These are phyloP conservation scores for Wasmannia auropunctata DNA, from an alignment of 1,140 invertebrate species.

Conservation along the genomic window DNA sequence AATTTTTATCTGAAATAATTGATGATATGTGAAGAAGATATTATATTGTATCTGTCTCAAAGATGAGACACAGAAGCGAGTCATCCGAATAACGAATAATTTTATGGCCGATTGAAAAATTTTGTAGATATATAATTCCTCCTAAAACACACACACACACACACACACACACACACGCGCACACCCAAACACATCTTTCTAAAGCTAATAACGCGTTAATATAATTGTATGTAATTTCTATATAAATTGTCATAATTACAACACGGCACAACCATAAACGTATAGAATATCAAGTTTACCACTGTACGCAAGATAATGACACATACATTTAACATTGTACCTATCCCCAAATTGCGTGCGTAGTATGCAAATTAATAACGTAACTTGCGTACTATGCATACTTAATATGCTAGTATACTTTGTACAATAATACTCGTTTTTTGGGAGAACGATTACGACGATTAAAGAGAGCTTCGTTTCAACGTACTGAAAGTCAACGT, in stretches of 20 bases:
- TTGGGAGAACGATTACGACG: constrained; percentile 37
- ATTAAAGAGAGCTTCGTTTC: constrained; percentile 55
- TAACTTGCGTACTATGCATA: constrained; percentile 40
- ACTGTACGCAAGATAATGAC: background rate
- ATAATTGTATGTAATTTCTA: constrained; percentile 52
- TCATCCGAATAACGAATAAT: constrained; percentile 31
- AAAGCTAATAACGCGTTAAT: constrained; percentile 18
- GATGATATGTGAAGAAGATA: constrained; percentile 30
- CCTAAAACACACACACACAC: too few relatives aligned
- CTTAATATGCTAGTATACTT: constrained; percentile 40
- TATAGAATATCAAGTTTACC: constrained; percentile 11
- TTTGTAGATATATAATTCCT: constrained; percentile 54
- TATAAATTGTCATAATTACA: constrained; percentile 29
- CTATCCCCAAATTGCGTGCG: constrained; percentile 28
- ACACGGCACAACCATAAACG: background rate
- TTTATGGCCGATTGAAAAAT: constrained; percentile 18
- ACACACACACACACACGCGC: too few relatives aligned
- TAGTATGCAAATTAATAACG: constrained; percentile 17
- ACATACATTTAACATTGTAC: constrained; percentile 57
- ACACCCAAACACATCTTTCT: constrained; percentile 1
- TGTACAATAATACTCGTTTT: constrained; percentile 67
- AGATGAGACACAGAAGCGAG: constrained; percentile 12
- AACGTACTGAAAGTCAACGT: constrained; percentile 18
- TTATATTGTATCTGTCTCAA: constrained; percentile 40
- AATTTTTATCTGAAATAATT: constrained; percentile 51